A percentile compares a stretch with the other conserved stretches of the same genome.
Evolutionary conservation across 2,797 vertebrate genomes (phyloP).

Genomic region (Danionella dracula): DNA sequence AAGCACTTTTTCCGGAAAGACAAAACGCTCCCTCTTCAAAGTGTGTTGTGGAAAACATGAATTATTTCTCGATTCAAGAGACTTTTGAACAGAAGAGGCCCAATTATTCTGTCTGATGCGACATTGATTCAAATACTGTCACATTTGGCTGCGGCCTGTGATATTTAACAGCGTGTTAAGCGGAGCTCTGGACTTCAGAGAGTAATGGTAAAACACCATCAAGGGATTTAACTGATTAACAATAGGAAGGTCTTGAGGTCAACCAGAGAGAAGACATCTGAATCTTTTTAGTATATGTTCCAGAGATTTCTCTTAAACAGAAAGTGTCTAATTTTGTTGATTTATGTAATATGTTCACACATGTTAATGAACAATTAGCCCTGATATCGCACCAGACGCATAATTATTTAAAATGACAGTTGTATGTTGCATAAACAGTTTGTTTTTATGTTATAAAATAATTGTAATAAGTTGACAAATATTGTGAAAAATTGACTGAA

Average conservation of each 20-base stretch:
- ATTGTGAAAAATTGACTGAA: too few relatives aligned
- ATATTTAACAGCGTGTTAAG: conserved; percentile 27
- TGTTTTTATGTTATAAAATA: too few relatives aligned
- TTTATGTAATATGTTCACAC: too few relatives aligned
- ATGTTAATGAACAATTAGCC: too few relatives aligned
- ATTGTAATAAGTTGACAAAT: too few relatives aligned
- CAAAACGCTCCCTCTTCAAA: not conserved
- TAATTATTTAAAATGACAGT: too few relatives aligned
- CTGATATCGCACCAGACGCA: too few relatives aligned
- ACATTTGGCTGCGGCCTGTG: conserved; percentile 27
- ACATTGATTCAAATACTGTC: conserved; percentile 32
- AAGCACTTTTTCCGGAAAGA: conserved; percentile 9
- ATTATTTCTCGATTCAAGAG: not conserved
- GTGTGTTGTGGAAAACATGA: conserved; percentile 16
- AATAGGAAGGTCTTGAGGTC: conserved; percentile 31
- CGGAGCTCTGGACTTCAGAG: conserved; percentile 17
- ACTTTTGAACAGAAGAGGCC: conserved; percentile 32
- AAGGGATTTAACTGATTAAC: conserved; percentile 47
- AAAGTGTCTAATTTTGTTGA: too few relatives aligned
- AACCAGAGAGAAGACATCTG: conserved; percentile 25
- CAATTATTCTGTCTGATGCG: conserved; percentile 39
- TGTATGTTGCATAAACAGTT: too few relatives aligned
- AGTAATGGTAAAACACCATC: conserved; percentile 25
- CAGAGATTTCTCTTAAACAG: too few relatives aligned
- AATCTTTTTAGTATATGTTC: not conserved